These are phyloP conservation scores for Proteles cristata DNA, from an alignment of 2,113 vertebrate genomes.

Conservation along the genomic window DNA sequence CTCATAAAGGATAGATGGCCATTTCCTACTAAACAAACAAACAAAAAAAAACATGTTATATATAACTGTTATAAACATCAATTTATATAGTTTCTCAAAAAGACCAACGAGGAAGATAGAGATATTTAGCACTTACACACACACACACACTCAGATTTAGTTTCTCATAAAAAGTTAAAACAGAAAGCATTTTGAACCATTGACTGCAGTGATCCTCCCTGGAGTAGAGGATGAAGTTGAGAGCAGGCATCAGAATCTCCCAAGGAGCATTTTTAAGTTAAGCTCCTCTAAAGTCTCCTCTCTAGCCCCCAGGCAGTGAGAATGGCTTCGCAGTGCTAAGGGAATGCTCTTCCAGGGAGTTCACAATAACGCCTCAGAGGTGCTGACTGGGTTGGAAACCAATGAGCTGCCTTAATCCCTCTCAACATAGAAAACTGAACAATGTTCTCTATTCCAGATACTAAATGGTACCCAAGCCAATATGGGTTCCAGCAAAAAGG, in stretches of 20 bases:
- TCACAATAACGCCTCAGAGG: neutral
- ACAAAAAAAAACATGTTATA: neutral
- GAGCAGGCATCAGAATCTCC: neutral
- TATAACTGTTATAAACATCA: conserved; percentile 29
- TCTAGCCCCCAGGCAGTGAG: neutral
- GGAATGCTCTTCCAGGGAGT: neutral
- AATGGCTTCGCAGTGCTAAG: neutral
- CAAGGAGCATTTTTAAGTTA: neutral
- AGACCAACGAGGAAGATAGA: neutral
- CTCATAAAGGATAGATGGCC: neutral
- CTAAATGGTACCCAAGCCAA: neutral
- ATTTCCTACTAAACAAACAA: conserved; percentile 52
- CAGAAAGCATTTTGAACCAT: neutral
- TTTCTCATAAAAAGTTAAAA: conserved; percentile 45
- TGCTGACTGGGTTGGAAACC: neutral
- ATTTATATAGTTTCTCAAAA: conserved; percentile 31
- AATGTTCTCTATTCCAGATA: neutral
- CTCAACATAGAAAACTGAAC: neutral
- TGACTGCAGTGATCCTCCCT: neutral
- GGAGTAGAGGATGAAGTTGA: neutral
- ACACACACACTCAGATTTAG: neutral
- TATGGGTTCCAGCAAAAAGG: neutral
- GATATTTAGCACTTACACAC: neutral
- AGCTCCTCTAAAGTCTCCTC: neutral
- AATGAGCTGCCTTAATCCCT: neutral